Evolutionary conservation across 2,797 vertebrate genomes (phyloP).

Genomic region (Pygocentrus nattereri): DNA sequence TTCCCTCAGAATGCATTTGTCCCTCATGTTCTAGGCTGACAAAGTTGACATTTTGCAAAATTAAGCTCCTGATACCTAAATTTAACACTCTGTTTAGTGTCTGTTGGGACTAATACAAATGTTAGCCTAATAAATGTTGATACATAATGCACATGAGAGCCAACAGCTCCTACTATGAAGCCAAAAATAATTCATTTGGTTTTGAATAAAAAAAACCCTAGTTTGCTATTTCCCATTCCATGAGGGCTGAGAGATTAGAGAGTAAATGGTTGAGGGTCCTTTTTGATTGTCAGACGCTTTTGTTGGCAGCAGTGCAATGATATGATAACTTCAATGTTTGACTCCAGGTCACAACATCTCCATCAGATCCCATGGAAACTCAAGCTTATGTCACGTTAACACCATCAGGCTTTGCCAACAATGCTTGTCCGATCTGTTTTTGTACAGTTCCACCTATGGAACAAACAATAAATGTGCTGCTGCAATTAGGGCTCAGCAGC

Average conservation of each 20-base stretch:
- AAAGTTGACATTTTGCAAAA: not conserved
- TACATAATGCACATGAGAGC: slow-evolving; percentile 18
- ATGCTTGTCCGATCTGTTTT: slow-evolving; percentile 31
- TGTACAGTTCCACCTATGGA: slow-evolving; percentile 32
- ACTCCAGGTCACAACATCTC: slow-evolving; percentile 51
- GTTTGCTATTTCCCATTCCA: too few species aligned
- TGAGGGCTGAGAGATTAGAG: slow-evolving; percentile 56
- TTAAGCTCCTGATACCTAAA: not conserved
- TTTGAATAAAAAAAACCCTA: not conserved
- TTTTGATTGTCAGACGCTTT: slow-evolving; percentile 60
- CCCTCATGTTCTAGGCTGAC: not conserved
- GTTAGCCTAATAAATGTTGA: slow-evolving; percentile 25
- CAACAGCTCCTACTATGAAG: slow-evolving; percentile 42
- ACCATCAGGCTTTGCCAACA: slow-evolving; percentile 20
- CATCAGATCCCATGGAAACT: slow-evolving; percentile 62
- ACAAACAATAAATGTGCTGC: slow-evolving; percentile 37
- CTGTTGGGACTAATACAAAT: slow-evolving; percentile 24
- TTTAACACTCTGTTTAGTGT: slow-evolving; percentile 19
- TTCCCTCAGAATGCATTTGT: not conserved
- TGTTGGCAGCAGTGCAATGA: slow-evolving; percentile 58
- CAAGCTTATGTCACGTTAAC: not conserved
- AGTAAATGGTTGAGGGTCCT: slow-evolving; percentile 57
- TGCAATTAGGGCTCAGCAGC: slow-evolving; percentile 20
- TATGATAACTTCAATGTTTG: slow-evolving; percentile 48
- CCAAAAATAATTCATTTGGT: slow-evolving; percentile 52